Base-by-base conservation (phyloP, 2,113 vertebrate genomes). In the Cebidichthys violaceus region DNA sequence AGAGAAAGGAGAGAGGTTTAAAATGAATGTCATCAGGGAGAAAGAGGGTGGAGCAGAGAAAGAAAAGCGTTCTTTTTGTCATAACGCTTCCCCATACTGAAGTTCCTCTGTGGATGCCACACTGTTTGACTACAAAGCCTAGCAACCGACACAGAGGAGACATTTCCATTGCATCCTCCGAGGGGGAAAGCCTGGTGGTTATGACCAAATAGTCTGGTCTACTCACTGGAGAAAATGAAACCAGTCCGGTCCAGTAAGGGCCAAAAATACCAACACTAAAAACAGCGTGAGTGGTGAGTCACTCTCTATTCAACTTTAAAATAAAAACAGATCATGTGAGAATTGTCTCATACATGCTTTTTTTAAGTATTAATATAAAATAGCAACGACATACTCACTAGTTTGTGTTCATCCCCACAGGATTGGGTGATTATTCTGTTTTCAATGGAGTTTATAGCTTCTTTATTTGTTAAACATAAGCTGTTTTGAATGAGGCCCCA, bases 111-210 rank as follows among this genome's bases (percentile, higher is more conserved):
- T 74, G 11, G 39, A 83, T 70, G 73, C 69, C 71, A 65, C 72
- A 47, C 29, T 67, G 1, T 82, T 24, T 13, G 7, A 35, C 60
- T 4, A 37, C 52, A 35, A 20, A 60, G 54, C 91, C 67, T 78
- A 62, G 90, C 87, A 92, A 90, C 88, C 8, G 20, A 33, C 76
- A 27, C 13, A 24, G 74, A 88, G 65, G 66, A 62, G n/a, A 82
- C 78, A 62, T 91, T 87, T 86, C 77, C 85, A 86, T 31, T 72
- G 57, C 33, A 31, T 41, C 27, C 60, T 65, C 4, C 22, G 4
- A 2, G 4, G 65, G 52, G 57, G 27, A 14, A 55, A 10, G 74
- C 85, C 76, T 82, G 74, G 77, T 75, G 77, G 61, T 81, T 74
- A 31, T 60, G 83, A 84, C 79, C 43, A 82, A 71, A 61, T 61